A percentile compares a stretch with the other conserved stretches of the same genome.
These are phyloP conservation scores for Pheosia tremula DNA, from an alignment of 2,888 invertebrate species.

Conservation along the genomic window DNA sequence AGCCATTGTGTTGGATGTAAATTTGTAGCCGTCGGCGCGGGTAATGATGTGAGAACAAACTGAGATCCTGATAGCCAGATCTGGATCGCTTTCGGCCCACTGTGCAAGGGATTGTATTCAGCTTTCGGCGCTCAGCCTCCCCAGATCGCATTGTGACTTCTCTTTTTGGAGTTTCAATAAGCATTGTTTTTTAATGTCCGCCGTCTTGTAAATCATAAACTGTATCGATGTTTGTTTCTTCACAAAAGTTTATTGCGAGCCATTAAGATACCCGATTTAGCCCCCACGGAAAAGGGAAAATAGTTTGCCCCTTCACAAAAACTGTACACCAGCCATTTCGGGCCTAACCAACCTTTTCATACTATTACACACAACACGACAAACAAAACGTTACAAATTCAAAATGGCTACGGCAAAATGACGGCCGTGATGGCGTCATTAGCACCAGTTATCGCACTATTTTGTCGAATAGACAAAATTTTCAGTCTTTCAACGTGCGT, in stretches of 20 bases:
- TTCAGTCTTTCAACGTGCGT: conserved; percentile 78
- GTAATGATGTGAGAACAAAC: conserved; percentile 85
- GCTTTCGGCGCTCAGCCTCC: conserved; percentile 62
- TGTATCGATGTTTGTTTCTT: conserved; percentile 20
- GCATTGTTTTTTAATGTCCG: conserved; percentile 58
- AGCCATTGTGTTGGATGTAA: conserved; percentile 85
- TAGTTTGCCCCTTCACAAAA: conserved; percentile 46
- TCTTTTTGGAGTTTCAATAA: conserved; percentile 59
- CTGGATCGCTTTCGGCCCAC: conserved; percentile 77
- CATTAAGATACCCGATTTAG: conserved; percentile 5
- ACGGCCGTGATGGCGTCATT: conserved; percentile 73
- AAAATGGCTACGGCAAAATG: conserved; percentile 70
- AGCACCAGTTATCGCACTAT: conserved; percentile 81
- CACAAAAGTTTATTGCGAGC: background rate
- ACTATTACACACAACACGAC: conserved; percentile 50
- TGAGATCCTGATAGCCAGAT: conserved; percentile 82
- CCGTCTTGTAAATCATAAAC: conserved; percentile 67
- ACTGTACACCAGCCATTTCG: conserved; percentile 46
- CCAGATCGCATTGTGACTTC: conserved; percentile 57
- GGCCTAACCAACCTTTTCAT: conserved; percentile 61
- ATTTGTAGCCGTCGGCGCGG: conserved; percentile 85
- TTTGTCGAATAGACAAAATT: conserved; percentile 82
- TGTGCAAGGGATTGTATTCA: conserved; percentile 72
- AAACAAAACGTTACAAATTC: conserved; percentile 73
- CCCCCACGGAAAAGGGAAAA: conserved; percentile 10